Base-by-base conservation (phyloP, 2,797 vertebrate species). In the Tadarida brasiliensis region DNA sequence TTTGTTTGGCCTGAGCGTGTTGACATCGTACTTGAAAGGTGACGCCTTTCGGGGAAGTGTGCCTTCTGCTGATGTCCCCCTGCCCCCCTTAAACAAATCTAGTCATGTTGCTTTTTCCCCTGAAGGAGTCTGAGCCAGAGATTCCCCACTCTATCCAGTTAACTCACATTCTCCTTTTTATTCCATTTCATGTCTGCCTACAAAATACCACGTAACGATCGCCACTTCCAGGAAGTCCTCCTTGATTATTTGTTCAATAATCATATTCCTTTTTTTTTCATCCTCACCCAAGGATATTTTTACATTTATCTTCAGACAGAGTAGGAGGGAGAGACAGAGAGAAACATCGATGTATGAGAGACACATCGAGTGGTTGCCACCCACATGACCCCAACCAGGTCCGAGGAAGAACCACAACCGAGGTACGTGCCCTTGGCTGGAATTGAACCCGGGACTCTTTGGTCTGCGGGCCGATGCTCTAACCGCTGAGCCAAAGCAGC, bases 211-310 rank as follows among this genome's bases (percentile, higher is more conserved):
- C 61, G 39, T 61, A 51, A 74, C 26, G 22, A 74, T 9, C 47
- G 14, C 70, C 26, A 76, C 81, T 67, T 93, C 90, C 39, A 59
- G 44, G 61, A 86, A 89, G 68, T 44, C 65, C 74, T 88, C 51
- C 65, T 51, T 82, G 68, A 44, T 26, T 44, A 30, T 28, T 80
- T 77, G 67, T n/a, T 95, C 56, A 15, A 6, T 56, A 84, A 49
- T 56, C n/a, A 81, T n/a, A n/a, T n/a, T n/a, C n/a, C n/a, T n/a
- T 44, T 44, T 44, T 44, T 44, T 44, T 44, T 44, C 1, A 44
- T 44, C 39, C 39, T 44, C 39, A 44, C 39, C 39, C 7, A 7
- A 44, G 39, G 39, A 44, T 44, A 44, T 44, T 44, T 44, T 44
- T 44, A 44, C 39, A 44, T 44, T 44, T 44, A 44, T 44, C 39